Base-by-base conservation (phyloP, 1,140 invertebrate genomes). In the Macrobrachium rosenbergii region DNA sequence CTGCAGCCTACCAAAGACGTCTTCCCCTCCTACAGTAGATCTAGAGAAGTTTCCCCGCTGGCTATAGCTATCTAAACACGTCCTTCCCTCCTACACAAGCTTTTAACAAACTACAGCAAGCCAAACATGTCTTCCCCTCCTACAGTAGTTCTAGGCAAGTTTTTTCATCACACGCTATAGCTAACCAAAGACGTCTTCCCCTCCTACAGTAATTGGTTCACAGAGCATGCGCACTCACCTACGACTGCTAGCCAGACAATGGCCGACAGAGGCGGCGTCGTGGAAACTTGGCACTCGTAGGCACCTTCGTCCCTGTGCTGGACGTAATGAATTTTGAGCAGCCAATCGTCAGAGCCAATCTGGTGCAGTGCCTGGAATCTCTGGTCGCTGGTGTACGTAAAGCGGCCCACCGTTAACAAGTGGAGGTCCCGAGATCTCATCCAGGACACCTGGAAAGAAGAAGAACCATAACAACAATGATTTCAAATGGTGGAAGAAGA, bases 261-360 rank as follows among this genome's bases (percentile, higher is more conserved):
- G 14, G 94, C 94, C 91, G 96, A 95, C 75, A 96, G 96, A 43
- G 96, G 95, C 43, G 96, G 96, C 52, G 96, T 96, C 11, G 96
- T 97, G 88, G 95, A 96, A 90, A 98, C 96, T 92, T 97, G 96
- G 90, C 96, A 97, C 92, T 97, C 96, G 92, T 97, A 97, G 67
- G 96, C 94, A 64, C 96, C 96, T 0, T 95, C 95, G 92, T 98
- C 97, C 86, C 95, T 93, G 12, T 94, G 93, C 91, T 96, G 95
- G 0, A 92, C 95, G 93, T 93, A 96, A 95, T 92, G 94, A 91
- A 90, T 97, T 89, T 90, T 91, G 91, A 93, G 90, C 28, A 92
- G 92, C 94, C 94, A 95, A 89, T 95, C 94, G 89, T 94, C 93
- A 3, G 92, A 92, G 62, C 93, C 93, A 2, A 93, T 93, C 82